Percentiles rank a stretch among this genome's conserved stretches.
These are phyloP conservation scores for Hydrolagus affinis DNA, from an alignment of 2,113 vertebrate species.

Conservation along the genomic window DNA sequence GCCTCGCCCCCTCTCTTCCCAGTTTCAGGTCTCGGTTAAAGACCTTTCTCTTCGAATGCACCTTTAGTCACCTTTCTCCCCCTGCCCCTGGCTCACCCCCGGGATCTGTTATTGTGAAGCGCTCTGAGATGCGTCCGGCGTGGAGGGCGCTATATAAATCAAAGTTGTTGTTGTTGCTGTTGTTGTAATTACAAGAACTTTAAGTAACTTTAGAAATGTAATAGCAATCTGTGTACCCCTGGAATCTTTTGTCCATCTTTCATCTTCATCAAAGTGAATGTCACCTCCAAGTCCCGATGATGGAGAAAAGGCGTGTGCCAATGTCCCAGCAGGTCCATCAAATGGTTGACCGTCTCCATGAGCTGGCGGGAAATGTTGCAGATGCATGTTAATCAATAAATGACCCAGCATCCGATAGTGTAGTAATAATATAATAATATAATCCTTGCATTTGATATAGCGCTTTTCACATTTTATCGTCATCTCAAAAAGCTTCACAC, in stretches of 20 bases:
- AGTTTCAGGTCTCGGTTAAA: too few relatives aligned
- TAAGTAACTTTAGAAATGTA: slow-evolving; percentile 36
- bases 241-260: slow-evolving; percentile 74
- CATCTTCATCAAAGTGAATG: slow-evolving; percentile 80
- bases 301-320: slow-evolving; percentile 85
- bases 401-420: not conserved
- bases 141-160: too few relatives aligned
- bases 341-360: slow-evolving; percentile 86
- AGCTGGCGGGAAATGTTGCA: slow-evolving; percentile 39
- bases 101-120: too few relatives aligned
- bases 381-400: not conserved
- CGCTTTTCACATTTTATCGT: too few relatives aligned
- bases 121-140: too few relatives aligned
- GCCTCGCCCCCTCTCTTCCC: too few relatives aligned
- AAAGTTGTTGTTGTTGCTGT: too few relatives aligned
- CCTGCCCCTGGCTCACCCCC: too few relatives aligned
- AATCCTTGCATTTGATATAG: too few relatives aligned
- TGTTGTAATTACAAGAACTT: not conserved
- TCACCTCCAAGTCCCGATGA: slow-evolving; percentile 79
- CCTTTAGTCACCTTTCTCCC: too few relatives aligned
- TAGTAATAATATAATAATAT: not conserved
- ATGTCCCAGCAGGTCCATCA: slow-evolving; percentile 77
- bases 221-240: slow-evolving; percentile 64
- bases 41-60: too few relatives aligned
- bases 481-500: too few relatives aligned